A percentile compares a stretch with the other conserved stretches of the same genome.
These are phyloP conservation scores for Scolanthus callimorphus DNA, from an alignment of 92 coral and sea anemone genomes.

Conservation along the genomic window DNA sequence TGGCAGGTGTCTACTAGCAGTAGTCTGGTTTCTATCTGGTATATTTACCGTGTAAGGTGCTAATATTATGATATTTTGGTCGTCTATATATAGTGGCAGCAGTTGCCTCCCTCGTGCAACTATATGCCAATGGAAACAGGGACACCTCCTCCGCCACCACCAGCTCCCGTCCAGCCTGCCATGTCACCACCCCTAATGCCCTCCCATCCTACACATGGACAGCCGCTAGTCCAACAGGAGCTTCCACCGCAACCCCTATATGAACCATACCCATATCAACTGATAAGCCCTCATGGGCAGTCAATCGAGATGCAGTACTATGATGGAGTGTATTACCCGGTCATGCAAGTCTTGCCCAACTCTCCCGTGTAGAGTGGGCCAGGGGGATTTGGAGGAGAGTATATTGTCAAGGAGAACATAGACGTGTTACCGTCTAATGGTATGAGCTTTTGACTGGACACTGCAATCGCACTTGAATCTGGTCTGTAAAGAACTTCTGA, in stretches of 20 bases:
- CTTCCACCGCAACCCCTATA: slow-evolving; percentile 2
- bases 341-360: slow-evolving; percentile 44
- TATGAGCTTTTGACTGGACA: too few species aligned
- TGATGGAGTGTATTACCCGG: slow-evolving; percentile 44
- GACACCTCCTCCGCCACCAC: slow-evolving; percentile 69
- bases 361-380: too few species aligned
- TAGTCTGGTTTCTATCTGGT: too few species aligned
- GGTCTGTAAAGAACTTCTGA: too few species aligned
- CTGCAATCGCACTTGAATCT: too few species aligned
- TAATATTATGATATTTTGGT: slow-evolving; percentile 36
- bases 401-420: too few species aligned
- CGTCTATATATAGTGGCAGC: slow-evolving; percentile 64
- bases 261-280: slow-evolving; percentile 45
- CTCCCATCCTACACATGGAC: slow-evolving; percentile 3
- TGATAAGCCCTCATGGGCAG: slow-evolving; percentile 53
- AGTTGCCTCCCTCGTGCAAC: slow-evolving; percentile 55
- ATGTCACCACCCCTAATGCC: slow-evolving; percentile 52
- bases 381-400: too few species aligned
- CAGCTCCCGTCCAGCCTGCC: background rate
- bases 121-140: slow-evolving; percentile 73
- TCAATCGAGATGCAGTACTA: slow-evolving; percentile 56
- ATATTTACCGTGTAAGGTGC: too few species aligned
- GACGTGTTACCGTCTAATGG: too few species aligned
- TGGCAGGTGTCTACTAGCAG: too few species aligned
- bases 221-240: slow-evolving; percentile 8